A percentile compares a stretch with the other conserved stretches of the same genome.
Conservation (phyloP, 2,888 invertebrate species). For the Machimus atricapillus region DNA sequence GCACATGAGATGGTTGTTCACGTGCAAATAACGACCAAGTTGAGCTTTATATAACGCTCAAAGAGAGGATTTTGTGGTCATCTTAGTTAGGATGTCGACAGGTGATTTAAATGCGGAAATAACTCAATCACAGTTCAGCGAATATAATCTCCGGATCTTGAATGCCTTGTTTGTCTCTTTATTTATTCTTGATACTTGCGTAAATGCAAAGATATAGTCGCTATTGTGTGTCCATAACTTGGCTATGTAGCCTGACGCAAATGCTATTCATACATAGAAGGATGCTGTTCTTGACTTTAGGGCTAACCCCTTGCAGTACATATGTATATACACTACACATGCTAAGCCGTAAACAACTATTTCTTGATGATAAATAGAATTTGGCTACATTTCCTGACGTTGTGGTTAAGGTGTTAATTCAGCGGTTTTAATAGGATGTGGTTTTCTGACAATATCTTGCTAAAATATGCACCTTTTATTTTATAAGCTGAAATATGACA, state of each 20-base stretch:
- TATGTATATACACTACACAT: not conserved
- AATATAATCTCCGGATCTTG: conserved; percentile 26
- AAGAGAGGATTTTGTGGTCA: conserved; percentile 46
- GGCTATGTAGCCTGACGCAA: not conserved
- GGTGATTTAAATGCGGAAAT: conserved; percentile 51
- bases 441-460: conserved; percentile 41
- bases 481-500: not conserved
- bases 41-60: conserved; percentile 34
- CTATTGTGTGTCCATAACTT: conserved; percentile 6
- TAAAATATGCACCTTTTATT: conserved; percentile 9
- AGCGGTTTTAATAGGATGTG: conserved; percentile 50
- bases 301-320: conserved; percentile 2
- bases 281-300: conserved; percentile 1
- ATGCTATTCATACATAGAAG: conserved; percentile 12
- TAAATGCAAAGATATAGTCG: not conserved
- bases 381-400: conserved; percentile 51
- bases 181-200: conserved; percentile 30
- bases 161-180: conserved; percentile 23
- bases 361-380: conserved; percentile 50
- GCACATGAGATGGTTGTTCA: not conserved
- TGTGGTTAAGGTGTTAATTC: conserved; percentile 51
- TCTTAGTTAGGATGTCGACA: conserved; percentile 50
- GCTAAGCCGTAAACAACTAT: conserved; percentile 41
- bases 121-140: conserved; percentile 49
- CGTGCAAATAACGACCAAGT: conserved; percentile 37